Base-by-base conservation (phyloP, 2,888 invertebrate species). In the Temnothorax rugatulus region DNA sequence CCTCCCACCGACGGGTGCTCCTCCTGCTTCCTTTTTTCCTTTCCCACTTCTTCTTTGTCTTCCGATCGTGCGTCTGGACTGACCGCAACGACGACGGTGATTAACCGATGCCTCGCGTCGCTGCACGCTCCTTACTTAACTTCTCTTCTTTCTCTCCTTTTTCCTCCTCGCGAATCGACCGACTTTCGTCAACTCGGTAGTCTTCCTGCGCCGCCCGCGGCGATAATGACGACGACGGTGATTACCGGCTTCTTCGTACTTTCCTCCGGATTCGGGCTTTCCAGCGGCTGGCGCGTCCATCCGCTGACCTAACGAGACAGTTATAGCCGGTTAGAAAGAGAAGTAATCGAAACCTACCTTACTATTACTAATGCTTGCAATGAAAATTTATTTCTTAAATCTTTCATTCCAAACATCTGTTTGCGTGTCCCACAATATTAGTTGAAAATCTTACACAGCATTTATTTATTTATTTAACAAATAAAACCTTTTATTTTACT, bases 271-370 rank as follows among this genome's bases (percentile, higher is more conserved):
- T 85, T 85, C 87, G 91, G 91, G 83, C 85, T 92, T 92, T 87
- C 92, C 91, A 86, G 85, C 86, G 88, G 85, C 84, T 88, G 89
- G 90, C 91, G 87, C 91, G 90, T 91, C 93, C 92, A 93, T 93
- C 90, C 92, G 92, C 92, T 90, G 90, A 93, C 90, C 92, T 93
- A 69, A 79, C 29, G 1, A 4, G 8, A 52, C 4, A 75, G 13
- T n/a, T 15, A 8, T 25, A 44, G 44, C 0, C 0, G 21, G 9
- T 69, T 66, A 64, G 4, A 75, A 25, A 13, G 29, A 44, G 47
- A 44, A 59, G 4, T 15, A 18, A 47, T 59, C 41, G 15, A 57
- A 15, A 25, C 0, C 25, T 57, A 50, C 21, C 9, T n/a, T 73
- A 5, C 21, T 73, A 59, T 44, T 9, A 38, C 13, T 38, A 25